A percentile compares a stretch with the other conserved stretches of the same genome.
Evolutionary conservation across 2,888 invertebrate species (phyloP).

Genomic region (Sinelater perroti): DNA sequence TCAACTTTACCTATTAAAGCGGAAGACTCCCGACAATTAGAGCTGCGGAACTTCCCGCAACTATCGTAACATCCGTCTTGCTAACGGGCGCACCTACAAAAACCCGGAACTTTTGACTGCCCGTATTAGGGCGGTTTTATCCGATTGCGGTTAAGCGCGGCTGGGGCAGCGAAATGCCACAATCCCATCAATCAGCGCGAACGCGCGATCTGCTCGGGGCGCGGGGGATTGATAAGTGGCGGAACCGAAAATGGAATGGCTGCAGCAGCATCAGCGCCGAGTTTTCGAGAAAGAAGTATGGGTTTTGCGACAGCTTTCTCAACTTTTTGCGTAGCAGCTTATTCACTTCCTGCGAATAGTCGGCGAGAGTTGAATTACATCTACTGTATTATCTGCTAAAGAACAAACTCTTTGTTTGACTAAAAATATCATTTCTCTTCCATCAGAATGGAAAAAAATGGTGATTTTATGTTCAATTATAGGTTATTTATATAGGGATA

Average conservation of each 20-base stretch:
- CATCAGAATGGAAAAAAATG: too few relatives aligned
- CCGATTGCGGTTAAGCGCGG: slow-evolving; percentile 38
- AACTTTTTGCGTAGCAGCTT: too few relatives aligned
- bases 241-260: slow-evolving; percentile 18
- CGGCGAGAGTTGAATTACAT: too few relatives aligned
- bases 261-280: slow-evolving; percentile 13
- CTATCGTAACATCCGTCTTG: slow-evolving; percentile 40
- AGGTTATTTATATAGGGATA: too few relatives aligned
- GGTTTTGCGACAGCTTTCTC: too few relatives aligned
- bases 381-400: too few relatives aligned
- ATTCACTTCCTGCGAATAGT: too few relatives aligned
- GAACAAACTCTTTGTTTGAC: too few relatives aligned
- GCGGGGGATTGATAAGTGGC: slow-evolving; percentile 32
- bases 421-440: too few relatives aligned
- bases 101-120: slow-evolving; percentile 31
- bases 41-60: slow-evolving; percentile 38
- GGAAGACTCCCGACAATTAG: slow-evolving; percentile 37
- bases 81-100: slow-evolving; percentile 34
- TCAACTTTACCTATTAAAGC: slow-evolving; percentile 37
- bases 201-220: slow-evolving; percentile 16
- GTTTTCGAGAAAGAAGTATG: slow-evolving; percentile 5
- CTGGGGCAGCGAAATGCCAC: slow-evolving; percentile 29
- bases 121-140: slow-evolving; percentile 38
- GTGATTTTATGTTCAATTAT: too few relatives aligned
- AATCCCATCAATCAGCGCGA: slow-evolving; percentile 37